Evolutionary conservation across 2,113 vertebrate species (phyloP).

Genomic region (Gymnocephalus cernua): DNA sequence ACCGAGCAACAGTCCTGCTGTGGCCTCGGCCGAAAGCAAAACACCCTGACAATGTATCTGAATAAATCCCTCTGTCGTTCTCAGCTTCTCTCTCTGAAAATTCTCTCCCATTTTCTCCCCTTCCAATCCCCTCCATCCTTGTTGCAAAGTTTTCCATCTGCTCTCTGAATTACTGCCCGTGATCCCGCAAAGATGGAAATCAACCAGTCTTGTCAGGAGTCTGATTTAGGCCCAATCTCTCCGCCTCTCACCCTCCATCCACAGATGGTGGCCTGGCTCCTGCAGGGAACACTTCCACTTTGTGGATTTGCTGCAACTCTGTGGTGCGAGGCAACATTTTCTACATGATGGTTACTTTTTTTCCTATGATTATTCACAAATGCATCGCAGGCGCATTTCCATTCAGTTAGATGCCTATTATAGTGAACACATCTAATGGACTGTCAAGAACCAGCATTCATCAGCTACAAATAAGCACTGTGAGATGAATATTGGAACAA

Average conservation of each 20-base stretch:
- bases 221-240: conserved; percentile 57
- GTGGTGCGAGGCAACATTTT: conserved; percentile 35
- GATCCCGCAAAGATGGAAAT: conserved; percentile 71
- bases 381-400: conserved; percentile 2
- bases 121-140: conserved; percentile 25
- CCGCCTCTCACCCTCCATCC: conserved; percentile 27
- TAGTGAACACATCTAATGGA: conserved; percentile 44
- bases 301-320: conserved; percentile 38
- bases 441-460: conserved; percentile 38
- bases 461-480: conserved; percentile 30
- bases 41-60: conserved; percentile 47
- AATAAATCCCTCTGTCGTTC: conserved; percentile 49
- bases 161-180: conserved; percentile 65
- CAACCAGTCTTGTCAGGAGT: conserved; percentile 64
- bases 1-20: conserved; percentile 38
- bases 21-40: conserved; percentile 57
- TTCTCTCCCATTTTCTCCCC: neutral
- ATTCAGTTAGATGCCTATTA: conserved; percentile 41
- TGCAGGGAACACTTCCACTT: conserved; percentile 60
- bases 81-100: conserved; percentile 15
- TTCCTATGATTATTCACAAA: conserved; percentile 27
- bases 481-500: conserved; percentile 56
- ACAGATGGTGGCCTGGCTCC: conserved; percentile 64
- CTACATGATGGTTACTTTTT: conserved; percentile 6
- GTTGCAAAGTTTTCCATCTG: conserved; percentile 74